These are phyloP conservation scores for Dichetophora obliterata DNA, from an alignment of 2,888 invertebrate genomes.

Conservation along the genomic window DNA sequence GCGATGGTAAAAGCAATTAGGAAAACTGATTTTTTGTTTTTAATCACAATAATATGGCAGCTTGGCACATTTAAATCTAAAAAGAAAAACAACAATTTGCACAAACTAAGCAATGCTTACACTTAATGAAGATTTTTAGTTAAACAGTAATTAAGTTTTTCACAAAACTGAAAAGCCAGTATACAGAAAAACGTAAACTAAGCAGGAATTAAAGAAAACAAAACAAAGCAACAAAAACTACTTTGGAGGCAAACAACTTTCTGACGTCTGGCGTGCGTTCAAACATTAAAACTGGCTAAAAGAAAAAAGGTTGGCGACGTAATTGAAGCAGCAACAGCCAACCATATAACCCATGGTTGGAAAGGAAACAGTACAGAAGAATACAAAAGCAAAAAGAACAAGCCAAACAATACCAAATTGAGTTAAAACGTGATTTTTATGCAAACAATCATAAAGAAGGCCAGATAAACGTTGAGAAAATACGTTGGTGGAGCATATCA, in stretches of 20 bases:
- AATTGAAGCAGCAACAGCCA: conserved; percentile 1
- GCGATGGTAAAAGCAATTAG: too few relatives aligned
- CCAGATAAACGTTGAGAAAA: background rate
- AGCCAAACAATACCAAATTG: conserved; percentile 31
- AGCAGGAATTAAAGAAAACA: background rate
- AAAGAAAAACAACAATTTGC: too few relatives aligned
- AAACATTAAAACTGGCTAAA: conserved; percentile 3
- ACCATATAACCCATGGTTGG: background rate
- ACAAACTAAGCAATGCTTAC: too few relatives aligned
- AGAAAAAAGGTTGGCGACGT: conserved; percentile 13
- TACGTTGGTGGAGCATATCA: background rate
- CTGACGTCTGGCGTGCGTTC: background rate
- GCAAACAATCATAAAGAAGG: conserved; percentile 21
- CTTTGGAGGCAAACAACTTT: conserved; percentile 24
- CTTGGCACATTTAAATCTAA: too few relatives aligned
- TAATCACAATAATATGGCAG: too few relatives aligned
- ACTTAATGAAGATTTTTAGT: too few relatives aligned
- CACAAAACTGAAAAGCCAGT: background rate
- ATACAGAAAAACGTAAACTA: background rate
- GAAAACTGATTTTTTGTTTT: too few relatives aligned
- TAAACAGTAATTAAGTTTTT: too few relatives aligned
- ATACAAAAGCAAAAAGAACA: conserved; percentile 40
- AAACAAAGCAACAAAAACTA: background rate
- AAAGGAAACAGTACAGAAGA: conserved; percentile 46
- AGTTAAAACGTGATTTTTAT: conserved; percentile 32